Evolutionary conservation across 2,888 invertebrate genomes (phyloP), one percentile per base, ranked within the genome.

Genomic region (Osedax frankpressi): DNA sequence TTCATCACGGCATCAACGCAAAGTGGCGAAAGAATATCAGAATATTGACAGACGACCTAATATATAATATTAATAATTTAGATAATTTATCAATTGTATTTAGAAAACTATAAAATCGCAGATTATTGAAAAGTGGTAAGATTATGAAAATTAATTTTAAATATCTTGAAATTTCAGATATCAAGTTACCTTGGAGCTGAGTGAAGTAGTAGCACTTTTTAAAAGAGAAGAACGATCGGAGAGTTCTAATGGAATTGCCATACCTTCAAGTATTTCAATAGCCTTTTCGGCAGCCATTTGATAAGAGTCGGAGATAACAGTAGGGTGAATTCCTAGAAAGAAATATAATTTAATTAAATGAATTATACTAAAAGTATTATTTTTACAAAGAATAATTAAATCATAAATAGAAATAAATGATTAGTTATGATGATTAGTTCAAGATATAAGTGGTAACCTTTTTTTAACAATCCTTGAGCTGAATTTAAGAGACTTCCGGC

Each of bases 1-100:
- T 91, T 91, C 76, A 94, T 87, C 67, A 98, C 95, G 70, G 98
- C 96, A 84, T 96, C 92, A 0, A 98, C 98, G 77, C 98, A 97
- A 82, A 99, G 89, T 1, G 97, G 97, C 44, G 96, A 95, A 79
- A 99, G 86, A 30, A 93, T 88, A 82, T 91, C 92, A 27, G 96
- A 95, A 83, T 98, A 94, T 85, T 99, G 97, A 0, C 93, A 96
- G 0, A 99, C 98, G 30, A 98, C 96, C 88, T 88, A 44, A 44
- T 44, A 44, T 11, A 19, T 44, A 44, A 44, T n/a, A n/a, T n/a
- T n/a, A n/a, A n/a, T n/a, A n/a, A n/a, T n/a, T n/a, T n/a, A n/a
- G n/a, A n/a, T n/a, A n/a, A n/a, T n/a, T n/a, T n/a, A n/a, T n/a
- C n/a, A n/a, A n/a, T n/a, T n/a, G n/a, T n/a, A n/a, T n/a, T n/a